phyloP scores from a whole-genome alignment of 2,888 invertebrate genomes.

The Chrysolina oricalcia region DNA sequence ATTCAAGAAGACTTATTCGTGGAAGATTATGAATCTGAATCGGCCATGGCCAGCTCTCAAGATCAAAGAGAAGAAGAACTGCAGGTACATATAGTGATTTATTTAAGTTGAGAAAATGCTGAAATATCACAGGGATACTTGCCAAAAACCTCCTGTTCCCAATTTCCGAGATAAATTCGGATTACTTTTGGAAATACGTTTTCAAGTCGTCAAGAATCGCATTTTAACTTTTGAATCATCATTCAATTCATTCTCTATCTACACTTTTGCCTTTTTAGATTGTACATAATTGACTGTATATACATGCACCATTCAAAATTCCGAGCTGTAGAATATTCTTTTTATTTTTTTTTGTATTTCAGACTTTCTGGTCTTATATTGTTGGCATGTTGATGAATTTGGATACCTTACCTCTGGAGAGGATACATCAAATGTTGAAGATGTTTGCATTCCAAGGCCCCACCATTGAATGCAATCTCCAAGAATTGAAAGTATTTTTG shows the following conservation, averaged over 20 bases:
- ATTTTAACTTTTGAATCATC: too few relatives aligned
- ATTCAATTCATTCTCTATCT: too few relatives aligned
- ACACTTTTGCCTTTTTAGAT: too few relatives aligned
- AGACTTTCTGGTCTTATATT: conserved; percentile 96
- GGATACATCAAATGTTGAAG: conserved; percentile 96
- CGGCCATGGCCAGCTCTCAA: conserved; percentile 95
- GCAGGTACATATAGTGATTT: conserved; percentile 74
- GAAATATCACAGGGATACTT: too few relatives aligned
- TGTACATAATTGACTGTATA: too few relatives aligned
- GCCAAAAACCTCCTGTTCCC: too few relatives aligned
- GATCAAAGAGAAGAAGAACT: conserved; percentile 95
- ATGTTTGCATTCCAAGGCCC: conserved; percentile 97
- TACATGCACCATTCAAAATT: too few relatives aligned
- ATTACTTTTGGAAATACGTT: too few relatives aligned
- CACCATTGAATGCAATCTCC: conserved; percentile 88
- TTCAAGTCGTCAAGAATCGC: too few relatives aligned
- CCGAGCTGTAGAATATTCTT: background rate
- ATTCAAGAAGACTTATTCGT: conserved; percentile 78
- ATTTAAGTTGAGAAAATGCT: background rate
- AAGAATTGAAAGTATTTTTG: conserved; percentile 90
- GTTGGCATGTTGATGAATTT: conserved; percentile 97
- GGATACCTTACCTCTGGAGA: conserved; percentile 90
- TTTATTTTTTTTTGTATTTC: conserved; percentile 59
- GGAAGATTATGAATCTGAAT: conserved; percentile 93
- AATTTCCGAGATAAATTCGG: too few relatives aligned